Percentiles rank a stretch among this genome's conserved stretches.
Conservation (phyloP, 2,113 vertebrate species). For the Rissa tridactyla region DNA sequence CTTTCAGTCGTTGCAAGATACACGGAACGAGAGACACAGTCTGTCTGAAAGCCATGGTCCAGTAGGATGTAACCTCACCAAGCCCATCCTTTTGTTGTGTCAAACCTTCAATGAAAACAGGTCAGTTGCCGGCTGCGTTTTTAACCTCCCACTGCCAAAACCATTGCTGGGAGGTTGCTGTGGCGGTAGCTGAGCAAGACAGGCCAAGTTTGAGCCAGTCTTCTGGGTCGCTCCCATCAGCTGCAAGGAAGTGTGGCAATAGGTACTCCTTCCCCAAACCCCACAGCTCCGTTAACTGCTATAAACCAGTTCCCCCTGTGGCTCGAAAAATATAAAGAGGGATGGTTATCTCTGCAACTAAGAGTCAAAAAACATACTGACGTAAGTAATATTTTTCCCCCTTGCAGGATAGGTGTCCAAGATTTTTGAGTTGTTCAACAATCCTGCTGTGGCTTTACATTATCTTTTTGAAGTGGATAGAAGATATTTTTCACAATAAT, state of each 20-base stretch:
- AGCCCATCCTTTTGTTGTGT: background rate
- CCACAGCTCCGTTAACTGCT: background rate
- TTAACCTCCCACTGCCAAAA: background rate
- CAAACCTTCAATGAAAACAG: background rate
- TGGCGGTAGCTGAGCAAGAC: no score
- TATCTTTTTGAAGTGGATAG: background rate
- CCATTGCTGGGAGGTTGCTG: background rate
- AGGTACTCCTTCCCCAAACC: background rate
- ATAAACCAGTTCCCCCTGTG: background rate
- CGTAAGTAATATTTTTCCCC: fast-evolving
- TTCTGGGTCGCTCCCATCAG: background rate
- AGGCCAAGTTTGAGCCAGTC: background rate
- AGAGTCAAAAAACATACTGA: background rate
- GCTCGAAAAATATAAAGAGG: background rate
- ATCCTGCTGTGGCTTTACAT: background rate
- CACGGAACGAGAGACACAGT: fast-evolving
- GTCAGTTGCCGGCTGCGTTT: background rate
- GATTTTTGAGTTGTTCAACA: background rate
- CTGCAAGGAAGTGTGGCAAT: fast-evolving
- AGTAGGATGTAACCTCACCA: background rate
- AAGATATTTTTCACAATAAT: background rate
- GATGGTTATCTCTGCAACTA: background rate
- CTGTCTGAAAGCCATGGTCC: no score
- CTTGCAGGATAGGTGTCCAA: background rate
- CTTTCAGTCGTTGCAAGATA: background rate